Percentiles rank a stretch among this genome's conserved stretches.
Conservation (phyloP, 2,888 invertebrate species). For the Cremastinae sp. region DNA sequence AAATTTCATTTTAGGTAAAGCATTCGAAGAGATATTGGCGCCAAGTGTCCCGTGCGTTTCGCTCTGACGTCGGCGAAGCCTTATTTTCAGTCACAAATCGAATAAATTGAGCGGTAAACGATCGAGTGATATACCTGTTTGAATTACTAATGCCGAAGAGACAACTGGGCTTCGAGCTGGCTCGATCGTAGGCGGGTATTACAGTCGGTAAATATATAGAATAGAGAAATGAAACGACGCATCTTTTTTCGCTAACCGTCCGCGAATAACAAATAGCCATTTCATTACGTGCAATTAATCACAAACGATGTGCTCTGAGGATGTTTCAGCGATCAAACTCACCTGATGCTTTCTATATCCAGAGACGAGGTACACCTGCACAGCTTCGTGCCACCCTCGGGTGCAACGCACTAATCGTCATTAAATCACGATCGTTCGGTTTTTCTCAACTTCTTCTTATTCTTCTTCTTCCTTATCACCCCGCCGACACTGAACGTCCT, state of each 20-base stretch:
- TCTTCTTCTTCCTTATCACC: slow-evolving; percentile 35
- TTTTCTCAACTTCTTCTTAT: slow-evolving; percentile 5
- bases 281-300: slow-evolving; percentile 59
- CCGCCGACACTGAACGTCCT: slow-evolving; percentile 35
- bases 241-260: slow-evolving; percentile 32
- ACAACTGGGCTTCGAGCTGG: slow-evolving; percentile 1
- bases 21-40: too few relatives aligned
- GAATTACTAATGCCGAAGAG: slow-evolving; percentile 39
- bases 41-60: too few relatives aligned
- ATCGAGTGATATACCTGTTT: slow-evolving; percentile 44
- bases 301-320: slow-evolving; percentile 58
- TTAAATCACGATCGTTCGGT: slow-evolving; percentile 48
- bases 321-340: slow-evolving; percentile 45
- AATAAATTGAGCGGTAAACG: slow-evolving; percentile 42
- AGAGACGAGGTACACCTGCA: slow-evolving; percentile 32
- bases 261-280: slow-evolving; percentile 59
- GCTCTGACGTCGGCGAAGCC: slow-evolving; percentile 9
- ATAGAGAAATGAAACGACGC: slow-evolving; percentile 34
- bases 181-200: slow-evolving; percentile 21
- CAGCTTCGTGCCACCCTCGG: slow-evolving; percentile 31
- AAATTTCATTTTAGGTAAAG: too few relatives aligned
- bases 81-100: slow-evolving; percentile 24
- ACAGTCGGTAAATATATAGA: slow-evolving; percentile 7
- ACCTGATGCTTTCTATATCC: slow-evolving; percentile 57
- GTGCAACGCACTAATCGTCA: slow-evolving; percentile 51